Evolutionary conservation across 23 tunicate genomes (phyloP), one percentile per base, ranked within the genome.

Genomic region (Botrylloides violaceus): DNA sequence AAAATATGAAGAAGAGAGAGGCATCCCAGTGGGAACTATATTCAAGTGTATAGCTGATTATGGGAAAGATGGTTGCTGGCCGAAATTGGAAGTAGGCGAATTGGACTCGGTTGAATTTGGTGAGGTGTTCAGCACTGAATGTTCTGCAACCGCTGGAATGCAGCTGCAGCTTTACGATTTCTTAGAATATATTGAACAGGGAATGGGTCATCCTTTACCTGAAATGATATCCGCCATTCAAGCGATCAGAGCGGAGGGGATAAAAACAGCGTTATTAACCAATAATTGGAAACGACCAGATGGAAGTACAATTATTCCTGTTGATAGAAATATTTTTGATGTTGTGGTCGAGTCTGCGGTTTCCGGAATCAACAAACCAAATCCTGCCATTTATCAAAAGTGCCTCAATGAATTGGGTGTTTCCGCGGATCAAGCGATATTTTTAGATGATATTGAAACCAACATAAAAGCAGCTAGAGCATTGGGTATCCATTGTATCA

Each of bases 281-380:
- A 95, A 95, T 59, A 95, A 95, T 60, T 95, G 99, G 99, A 95
- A 81, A 75, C 49, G 61, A 23, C 62, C 77, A 0, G 82, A 78
- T 75, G 96, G 96, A 9, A 70, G 66, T 20, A 88, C 90, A 5
- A 35, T 82, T 70, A 49, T 90, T 24, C 97, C 97, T 26, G 61
- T 90, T 56, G 70, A 78, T 35, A 66, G 39, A 66, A 48, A 34
- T n/a, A 27, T 37, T 1, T 90, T 90, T 83, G 90, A 90, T 83
- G 97, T 90, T 64, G 97, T 95, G 4, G 83, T 95, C 18, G 99
- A 95, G 70, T 95, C 99, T 48, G 99, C 99, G 1, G 80, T 82
- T 29, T 84, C 32, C 22, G 92, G 92, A 26, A 34, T 77, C 24
- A 83, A 90, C 77, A 95, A 95, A 66, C 99, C 99, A 15, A 43